phyloP scores from a whole-genome alignment of 1,140 invertebrate genomes.

The Cydia amplana region DNA sequence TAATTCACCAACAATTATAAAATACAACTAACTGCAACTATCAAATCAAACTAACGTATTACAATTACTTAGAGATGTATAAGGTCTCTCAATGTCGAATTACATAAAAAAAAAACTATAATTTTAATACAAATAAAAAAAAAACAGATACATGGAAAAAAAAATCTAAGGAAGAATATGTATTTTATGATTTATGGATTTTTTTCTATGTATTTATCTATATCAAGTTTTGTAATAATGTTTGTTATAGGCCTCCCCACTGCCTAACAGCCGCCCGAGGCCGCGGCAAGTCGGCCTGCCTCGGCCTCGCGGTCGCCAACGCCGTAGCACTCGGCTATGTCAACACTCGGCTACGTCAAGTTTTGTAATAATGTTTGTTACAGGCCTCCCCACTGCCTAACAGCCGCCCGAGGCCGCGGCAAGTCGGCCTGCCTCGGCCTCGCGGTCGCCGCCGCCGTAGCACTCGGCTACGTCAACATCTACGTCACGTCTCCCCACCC shows the following conservation, averaged over 20 bases:
- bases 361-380: neutral
- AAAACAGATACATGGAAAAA: too few relatives aligned
- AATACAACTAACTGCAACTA: too few relatives aligned
- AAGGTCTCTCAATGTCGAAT: too few relatives aligned
- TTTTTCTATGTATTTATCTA: too few relatives aligned
- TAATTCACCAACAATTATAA: too few relatives aligned
- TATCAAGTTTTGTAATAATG: too few relatives aligned
- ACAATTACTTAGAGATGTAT: too few relatives aligned
- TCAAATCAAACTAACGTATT: too few relatives aligned
- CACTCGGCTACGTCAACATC: conserved; percentile 97
- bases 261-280: conserved; percentile 98
- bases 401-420: conserved; percentile 97
- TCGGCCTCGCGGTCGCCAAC: conserved; percentile 95
- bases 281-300: conserved; percentile 97
- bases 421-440: conserved; percentile 99
- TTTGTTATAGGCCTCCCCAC: conserved; percentile 86
- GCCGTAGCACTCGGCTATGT: conserved; percentile 95
- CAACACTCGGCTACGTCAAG: conserved; percentile 81
- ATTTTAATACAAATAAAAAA: too few relatives aligned
- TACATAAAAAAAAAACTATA: too few relatives aligned
- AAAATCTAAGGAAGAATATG: too few relatives aligned
- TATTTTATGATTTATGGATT: too few relatives aligned
- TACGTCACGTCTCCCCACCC: conserved; percentile 99
- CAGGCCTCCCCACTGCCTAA: conserved; percentile 95
- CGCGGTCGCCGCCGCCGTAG: conserved; percentile 91